Base-by-base conservation (phyloP, 1,140 invertebrate genomes). In the Eupristina koningsbergeri region DNA sequence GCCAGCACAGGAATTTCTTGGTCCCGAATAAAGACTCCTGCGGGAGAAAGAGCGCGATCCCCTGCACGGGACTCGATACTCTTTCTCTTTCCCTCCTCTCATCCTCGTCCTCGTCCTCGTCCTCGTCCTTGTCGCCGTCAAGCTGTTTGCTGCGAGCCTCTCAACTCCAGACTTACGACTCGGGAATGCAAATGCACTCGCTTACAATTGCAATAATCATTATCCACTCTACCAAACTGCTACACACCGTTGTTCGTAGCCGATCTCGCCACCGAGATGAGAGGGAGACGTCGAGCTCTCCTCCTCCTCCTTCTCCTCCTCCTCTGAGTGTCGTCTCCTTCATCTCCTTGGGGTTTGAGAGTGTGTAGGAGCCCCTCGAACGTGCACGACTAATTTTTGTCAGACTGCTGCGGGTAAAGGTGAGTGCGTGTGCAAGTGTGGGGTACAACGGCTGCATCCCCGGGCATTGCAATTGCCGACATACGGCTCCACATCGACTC, bases 201-300 rank as follows among this genome's bases (percentile, higher is more conserved):
- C 71, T 29, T 63, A 39, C 22, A 86, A 81, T 77, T 84, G 78
- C 82, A 45, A 80, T 85, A 83, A 91, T 91, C 88, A 89, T 92
- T 91, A 89, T 89, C 90, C 90, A 86, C 87, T 90, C 91, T 87
- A 86, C 86, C 87, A 90, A 92, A 92, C 91, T 87, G 90, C 88
- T 89, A 92, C 89, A 90, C 63, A 89, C 83, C 91, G 89, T 91
- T 91, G 88, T 89, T 85, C 80, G 71, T 87, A 87, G 61, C 82
- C 83, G n/a, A n/a, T n/a, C n/a, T n/a, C n/a, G n/a, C n/a, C n/a
- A n/a, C n/a, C n/a, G n/a, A 86, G 87, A 85, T 86, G 80, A 58
- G 31, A 86, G 76, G 86, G 86, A 53, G 87, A 88, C 86, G n/a
- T n/a, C n/a, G n/a, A n/a, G n/a, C n/a, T 87, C 87, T 80, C 81